Evolutionary conservation across 1,140 invertebrate species (phyloP), one percentile per base, ranked within the genome.

Genomic region (Tetragnatha versicolor): DNA sequence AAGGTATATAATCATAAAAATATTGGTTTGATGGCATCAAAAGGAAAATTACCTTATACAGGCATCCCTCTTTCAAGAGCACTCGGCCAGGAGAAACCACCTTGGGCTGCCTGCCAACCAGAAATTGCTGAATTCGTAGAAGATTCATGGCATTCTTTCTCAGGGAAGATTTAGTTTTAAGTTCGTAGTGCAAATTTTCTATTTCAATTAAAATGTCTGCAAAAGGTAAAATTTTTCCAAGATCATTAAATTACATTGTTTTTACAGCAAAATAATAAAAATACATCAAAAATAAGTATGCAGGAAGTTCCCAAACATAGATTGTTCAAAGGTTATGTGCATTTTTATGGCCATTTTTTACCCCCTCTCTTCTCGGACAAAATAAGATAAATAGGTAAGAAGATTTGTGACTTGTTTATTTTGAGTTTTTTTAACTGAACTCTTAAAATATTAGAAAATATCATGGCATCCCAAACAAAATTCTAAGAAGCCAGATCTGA

Each of bases 11-110:
- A 45, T 9, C 9, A 9, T 45, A 45, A 45, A 45, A 9, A 45
- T 45, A 45, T 45, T 45, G 17, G 9, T 45, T 45, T n/a, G n/a
- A n/a, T n/a, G n/a, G n/a, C n/a, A 45, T 45, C 17, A n/a, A n/a
- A 25, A 12, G 25, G 25, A 63, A 0, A 42, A n/a, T 31, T 63
- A 63, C 60, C 27, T 63, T 42, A 27, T 39, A 63, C n/a, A 63
- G 42, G 22, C 33, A 39, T 27, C 60, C 60, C 42, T 63, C 60
- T 63, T 63, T 63, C 33, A 63, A 63, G 37, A 63, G 33, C 27
- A 42, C 42, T 63, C 60, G 37, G 6, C 20, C 14, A 63, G 37
- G 35, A 63, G 14, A 39, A 3, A 63, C 9, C 22, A 63, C 42
- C 27, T 22, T 63, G 9, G 60, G 60, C 17, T 63, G 60, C 3